A percentile compares a stretch with the other conserved stretches of the same genome.
Conservation (phyloP, 2,888 invertebrate genomes). For the Ischnura elegans region DNA sequence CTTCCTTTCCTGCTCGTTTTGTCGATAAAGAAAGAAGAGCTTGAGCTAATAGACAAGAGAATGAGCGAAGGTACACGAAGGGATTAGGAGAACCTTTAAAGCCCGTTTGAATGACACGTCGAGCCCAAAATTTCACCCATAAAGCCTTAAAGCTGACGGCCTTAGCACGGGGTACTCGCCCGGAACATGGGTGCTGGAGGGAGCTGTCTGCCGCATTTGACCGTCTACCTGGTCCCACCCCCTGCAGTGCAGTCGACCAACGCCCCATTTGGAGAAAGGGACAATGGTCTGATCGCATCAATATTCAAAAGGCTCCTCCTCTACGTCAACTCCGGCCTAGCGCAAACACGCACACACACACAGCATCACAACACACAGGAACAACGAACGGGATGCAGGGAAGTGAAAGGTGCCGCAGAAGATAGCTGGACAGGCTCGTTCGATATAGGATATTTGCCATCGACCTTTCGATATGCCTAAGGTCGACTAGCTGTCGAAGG, state of each 20-base stretch:
- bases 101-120: no score
- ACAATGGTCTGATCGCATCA: slow-evolving; percentile 1
- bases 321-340: neutral
- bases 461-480: no score
- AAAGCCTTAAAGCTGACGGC: no score
- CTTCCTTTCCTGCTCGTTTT: no score
- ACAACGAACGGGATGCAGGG: neutral
- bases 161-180: no score
- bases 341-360: neutral
- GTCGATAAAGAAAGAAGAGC: no score
- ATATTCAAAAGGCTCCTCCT: neutral
- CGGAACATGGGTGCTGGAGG: no score
- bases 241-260: neutral
- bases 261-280: neutral
- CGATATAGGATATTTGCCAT: neutral
- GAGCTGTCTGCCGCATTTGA: no score
- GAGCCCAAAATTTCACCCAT: neutral
- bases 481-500: no score
- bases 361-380: neutral
- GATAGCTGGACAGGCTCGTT: neutral
- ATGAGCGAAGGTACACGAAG: no score
- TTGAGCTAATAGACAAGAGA: no score
- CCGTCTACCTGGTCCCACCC: neutral
- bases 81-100: no score
- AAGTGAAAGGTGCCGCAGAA: neutral